Evolutionary conservation across 2,797 vertebrate species (phyloP).

Genomic region (Triplophysa bombifrons): DNA sequence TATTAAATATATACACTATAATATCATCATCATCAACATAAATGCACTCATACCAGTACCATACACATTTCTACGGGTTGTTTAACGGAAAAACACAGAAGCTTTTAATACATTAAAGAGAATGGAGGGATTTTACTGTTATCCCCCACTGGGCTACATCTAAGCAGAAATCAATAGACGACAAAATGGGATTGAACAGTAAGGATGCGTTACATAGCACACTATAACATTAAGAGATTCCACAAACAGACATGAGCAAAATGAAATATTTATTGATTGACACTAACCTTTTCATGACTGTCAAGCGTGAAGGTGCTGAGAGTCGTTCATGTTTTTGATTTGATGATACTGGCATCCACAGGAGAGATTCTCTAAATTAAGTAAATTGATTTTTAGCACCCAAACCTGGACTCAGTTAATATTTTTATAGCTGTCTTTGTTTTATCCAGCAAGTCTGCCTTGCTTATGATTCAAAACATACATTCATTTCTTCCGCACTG

Average conservation of each 20-base stretch:
- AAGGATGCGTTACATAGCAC: not conserved
- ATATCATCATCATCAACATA: too few species aligned
- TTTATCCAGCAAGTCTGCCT: not conserved
- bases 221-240: not conserved
- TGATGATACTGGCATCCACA: not conserved
- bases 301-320: not conserved
- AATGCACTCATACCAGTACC: too few species aligned
- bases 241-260: not conserved
- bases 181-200: constrained; percentile 6
- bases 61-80: not conserved
- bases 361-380: not conserved
- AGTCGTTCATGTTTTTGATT: constrained; percentile 8
- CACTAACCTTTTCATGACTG: constrained; percentile 40
- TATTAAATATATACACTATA: too few species aligned
- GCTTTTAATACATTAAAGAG: constrained; percentile 8
- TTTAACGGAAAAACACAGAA: not conserved
- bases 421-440: not conserved
- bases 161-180: constrained; percentile 35
- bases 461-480: not conserved
- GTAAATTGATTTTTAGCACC: not conserved
- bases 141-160: not conserved
- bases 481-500: not conserved
- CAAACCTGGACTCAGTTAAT: not conserved
- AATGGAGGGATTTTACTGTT: not conserved
- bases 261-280: constrained; percentile 46